Evolutionary conservation across 92 coral and sea anemone species (phyloP), one percentile per base, ranked within the genome.

Genomic region (Siderastrea radians): DNA sequence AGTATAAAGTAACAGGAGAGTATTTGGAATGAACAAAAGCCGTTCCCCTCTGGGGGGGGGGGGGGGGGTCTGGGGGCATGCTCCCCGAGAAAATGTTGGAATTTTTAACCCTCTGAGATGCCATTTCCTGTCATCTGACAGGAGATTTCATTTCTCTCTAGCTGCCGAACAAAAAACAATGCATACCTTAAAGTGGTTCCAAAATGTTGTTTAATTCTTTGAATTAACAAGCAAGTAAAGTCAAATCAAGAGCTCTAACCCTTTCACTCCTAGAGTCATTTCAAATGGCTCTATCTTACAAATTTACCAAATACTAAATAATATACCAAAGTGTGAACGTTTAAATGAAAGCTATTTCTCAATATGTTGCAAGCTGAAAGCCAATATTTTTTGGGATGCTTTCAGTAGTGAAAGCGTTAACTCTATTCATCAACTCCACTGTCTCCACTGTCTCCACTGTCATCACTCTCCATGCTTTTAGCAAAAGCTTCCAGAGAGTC

Each of bases 111-210:
- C 57, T 74, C 78, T 19, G 78, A 51, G 61, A 74, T 74, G 78
- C 62, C 78, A 74, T 74, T 74, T 74, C 62, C 2, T 74, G 47
- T 8, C 50, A 50, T 74, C 78, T 74, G 78, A 74, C 61, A 52
- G 62, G 46, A 50, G 5, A 74, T 74, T 74, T 74, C 59, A 74
- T 74, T 74, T 74, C 62, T 17, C 78, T n/a, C 78, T 74, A 50
- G 46, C 61, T 74, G 78, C 61, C 78, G 78, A 74, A 74, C 78
- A 74, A 74, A 74, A 52, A 50, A 74, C 38, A 50, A 74, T 50
- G 60, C 51, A 47, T 44, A 46, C 74, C 74, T 69, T 69, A 69
- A 69, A 69, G 44, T 69, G 54, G 74, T 69, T 46, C 74, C 74
- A 44, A 69, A 69, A 69, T 45, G 74, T 69, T 46, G 74, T 69